Evolutionary conservation across 2,888 invertebrate species (phyloP).

Genomic region (Leptogaster cylindrica): DNA sequence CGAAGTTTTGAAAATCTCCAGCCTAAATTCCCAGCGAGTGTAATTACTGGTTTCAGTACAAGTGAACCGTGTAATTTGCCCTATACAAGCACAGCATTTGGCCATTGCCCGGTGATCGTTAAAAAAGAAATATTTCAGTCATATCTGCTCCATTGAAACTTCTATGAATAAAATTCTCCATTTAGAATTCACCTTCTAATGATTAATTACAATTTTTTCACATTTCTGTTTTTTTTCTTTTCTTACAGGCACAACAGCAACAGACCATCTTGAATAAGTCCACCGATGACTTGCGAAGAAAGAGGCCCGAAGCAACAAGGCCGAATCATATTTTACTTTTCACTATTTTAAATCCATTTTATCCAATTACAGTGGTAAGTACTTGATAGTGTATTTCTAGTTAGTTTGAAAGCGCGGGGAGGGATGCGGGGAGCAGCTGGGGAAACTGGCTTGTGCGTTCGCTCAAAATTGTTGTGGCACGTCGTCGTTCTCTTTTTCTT

Average conservation of each 20-base stretch:
- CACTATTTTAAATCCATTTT: slow-evolving; percentile 97
- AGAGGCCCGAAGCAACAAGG: slow-evolving; percentile 81
- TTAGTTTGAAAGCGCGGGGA: slow-evolving; percentile 2
- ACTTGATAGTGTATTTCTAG: slow-evolving; percentile 42
- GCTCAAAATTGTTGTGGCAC: no score
- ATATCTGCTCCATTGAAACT: neutral
- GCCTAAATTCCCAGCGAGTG: no score
- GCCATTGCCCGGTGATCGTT: no score
- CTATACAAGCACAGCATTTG: no score
- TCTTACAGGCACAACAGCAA: slow-evolving; percentile 57
- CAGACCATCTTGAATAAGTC: slow-evolving; percentile 59
- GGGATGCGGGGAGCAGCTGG: neutral
- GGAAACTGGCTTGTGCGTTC: slow-evolving; percentile 7
- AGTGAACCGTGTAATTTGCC: no score
- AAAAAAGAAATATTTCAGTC: no score
- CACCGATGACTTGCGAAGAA: slow-evolving; percentile 73
- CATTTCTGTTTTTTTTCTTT: slow-evolving; percentile 47
- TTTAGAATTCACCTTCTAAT: neutral
- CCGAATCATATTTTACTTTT: slow-evolving; percentile 97
- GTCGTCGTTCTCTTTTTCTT: no score
- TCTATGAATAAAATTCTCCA: neutral
- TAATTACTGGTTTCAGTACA: no score
- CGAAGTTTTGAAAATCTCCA: no score
- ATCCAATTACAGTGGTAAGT: slow-evolving; percentile 99
- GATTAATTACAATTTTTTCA: neutral